phyloP scores from a whole-genome alignment of 2,113 vertebrate species.

The Apodemus speciosus region DNA sequence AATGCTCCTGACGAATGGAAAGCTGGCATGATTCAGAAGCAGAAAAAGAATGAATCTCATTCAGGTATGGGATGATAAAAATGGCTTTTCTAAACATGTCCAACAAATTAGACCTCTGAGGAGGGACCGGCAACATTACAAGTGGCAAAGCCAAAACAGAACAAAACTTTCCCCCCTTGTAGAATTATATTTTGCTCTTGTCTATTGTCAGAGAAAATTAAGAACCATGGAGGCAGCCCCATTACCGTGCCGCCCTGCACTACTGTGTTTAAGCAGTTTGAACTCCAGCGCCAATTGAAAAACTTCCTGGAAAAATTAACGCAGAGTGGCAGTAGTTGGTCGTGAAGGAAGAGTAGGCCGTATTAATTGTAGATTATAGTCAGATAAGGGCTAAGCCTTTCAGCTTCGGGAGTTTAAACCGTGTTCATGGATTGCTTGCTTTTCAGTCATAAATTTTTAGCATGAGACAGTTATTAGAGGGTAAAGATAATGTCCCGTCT shows the following conservation, averaged over 20 bases:
- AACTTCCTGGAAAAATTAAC: constrained; percentile 79
- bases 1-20: constrained; percentile 74
- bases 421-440: constrained; percentile 57
- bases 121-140: constrained; percentile 62
- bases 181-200: constrained; percentile 53
- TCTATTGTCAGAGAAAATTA: constrained; percentile 81
- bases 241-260: constrained; percentile 76
- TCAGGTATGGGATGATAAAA: constrained; percentile 71
- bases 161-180: not conserved
- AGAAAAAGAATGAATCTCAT: constrained; percentile 55
- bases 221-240: constrained; percentile 68
- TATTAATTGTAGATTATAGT: constrained; percentile 75
- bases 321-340: constrained; percentile 79
- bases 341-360: constrained; percentile 64
- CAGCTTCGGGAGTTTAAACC: constrained; percentile 25
- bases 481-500: not conserved
- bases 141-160: constrained; percentile 74
- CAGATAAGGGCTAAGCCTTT: constrained; percentile 34
- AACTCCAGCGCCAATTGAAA: constrained; percentile 80
- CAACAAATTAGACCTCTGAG: constrained; percentile 78
- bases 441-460: constrained; percentile 60
- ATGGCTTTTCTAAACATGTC: constrained; percentile 65
- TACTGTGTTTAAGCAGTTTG: constrained; percentile 75
- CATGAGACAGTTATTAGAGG: constrained; percentile 13
- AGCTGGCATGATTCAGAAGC: constrained; percentile 64